Percentiles rank a stretch among this genome's conserved stretches.
Evolutionary conservation across 1,140 invertebrate species (phyloP).

Genomic region (Scaptomyza pallida): DNA sequence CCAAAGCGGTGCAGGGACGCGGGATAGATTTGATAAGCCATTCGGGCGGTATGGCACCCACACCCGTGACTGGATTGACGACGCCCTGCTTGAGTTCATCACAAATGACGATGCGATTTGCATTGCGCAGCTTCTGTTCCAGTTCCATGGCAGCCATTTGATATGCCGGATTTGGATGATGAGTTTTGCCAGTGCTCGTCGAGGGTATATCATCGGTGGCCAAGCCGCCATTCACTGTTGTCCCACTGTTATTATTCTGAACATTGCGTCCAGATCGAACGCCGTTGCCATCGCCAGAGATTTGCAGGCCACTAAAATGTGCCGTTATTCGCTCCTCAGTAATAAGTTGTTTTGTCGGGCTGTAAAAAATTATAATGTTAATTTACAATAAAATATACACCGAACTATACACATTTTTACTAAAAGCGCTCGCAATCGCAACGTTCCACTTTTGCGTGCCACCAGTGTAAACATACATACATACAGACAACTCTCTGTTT

Average conservation of each 20-base stretch:
- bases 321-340: conserved; percentile 92
- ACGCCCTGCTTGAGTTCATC: conserved; percentile 87
- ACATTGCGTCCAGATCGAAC: conserved; percentile 21
- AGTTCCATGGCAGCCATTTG: conserved; percentile 81
- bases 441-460: too few relatives aligned
- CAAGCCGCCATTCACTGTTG: conserved; percentile 57
- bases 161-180: conserved; percentile 72
- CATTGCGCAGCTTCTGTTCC: conserved; percentile 85
- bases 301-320: conserved; percentile 89
- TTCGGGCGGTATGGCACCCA: conserved; percentile 60
- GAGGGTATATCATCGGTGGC: conserved; percentile 73
- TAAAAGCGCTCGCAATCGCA: too few relatives aligned
- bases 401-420: too few relatives aligned
- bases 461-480: background rate
- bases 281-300: conserved; percentile 85
- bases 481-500: background rate
- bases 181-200: conserved; percentile 69
- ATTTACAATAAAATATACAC: background rate
- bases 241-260: conserved; percentile 68
- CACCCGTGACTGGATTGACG: conserved; percentile 84
- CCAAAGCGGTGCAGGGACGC: conserved; percentile 90
- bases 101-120: conserved; percentile 87
- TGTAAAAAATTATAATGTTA: conserved; percentile 38
- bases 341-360: conserved; percentile 90
- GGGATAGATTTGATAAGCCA: conserved; percentile 85